phyloP scores from a whole-genome alignment of 2,888 invertebrate genomes.

The Limnephilus marmoratus region DNA sequence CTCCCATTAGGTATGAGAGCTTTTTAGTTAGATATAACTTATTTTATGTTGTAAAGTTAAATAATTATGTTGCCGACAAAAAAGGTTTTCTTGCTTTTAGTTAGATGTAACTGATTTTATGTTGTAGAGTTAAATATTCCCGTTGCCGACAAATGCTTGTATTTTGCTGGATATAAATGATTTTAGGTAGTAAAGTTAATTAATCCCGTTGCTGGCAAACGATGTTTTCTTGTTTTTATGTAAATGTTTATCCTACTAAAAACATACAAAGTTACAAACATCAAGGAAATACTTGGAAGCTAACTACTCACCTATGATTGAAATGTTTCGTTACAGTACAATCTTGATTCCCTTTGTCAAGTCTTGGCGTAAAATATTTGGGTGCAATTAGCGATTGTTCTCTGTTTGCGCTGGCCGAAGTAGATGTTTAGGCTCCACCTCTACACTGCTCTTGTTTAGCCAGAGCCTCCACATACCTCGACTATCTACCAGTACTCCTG shows the following conservation, averaged over 20 bases:
- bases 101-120: background rate
- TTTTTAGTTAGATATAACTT: background rate
- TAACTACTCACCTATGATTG: background rate
- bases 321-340: constrained; percentile 17
- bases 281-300: background rate
- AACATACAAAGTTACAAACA: background rate
- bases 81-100: background rate
- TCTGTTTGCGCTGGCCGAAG: constrained; percentile 33
- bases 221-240: too few relatives aligned
- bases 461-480: too few relatives aligned
- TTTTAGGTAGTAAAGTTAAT: background rate
- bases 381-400: constrained; percentile 49
- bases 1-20: background rate
- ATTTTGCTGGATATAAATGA: too few relatives aligned
- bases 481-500: too few relatives aligned
- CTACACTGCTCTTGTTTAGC: background rate
- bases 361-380: constrained; percentile 41
- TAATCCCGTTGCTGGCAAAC: background rate
- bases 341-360: constrained; percentile 15
- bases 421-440: background rate
- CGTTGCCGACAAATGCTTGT: background rate
- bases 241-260: background rate
- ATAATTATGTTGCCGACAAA: too few relatives aligned
- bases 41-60: too few relatives aligned
- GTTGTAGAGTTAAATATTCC: background rate